phyloP scores from a whole-genome alignment of 2,797 vertebrate genomes.

The Malacoctenus gilli region DNA sequence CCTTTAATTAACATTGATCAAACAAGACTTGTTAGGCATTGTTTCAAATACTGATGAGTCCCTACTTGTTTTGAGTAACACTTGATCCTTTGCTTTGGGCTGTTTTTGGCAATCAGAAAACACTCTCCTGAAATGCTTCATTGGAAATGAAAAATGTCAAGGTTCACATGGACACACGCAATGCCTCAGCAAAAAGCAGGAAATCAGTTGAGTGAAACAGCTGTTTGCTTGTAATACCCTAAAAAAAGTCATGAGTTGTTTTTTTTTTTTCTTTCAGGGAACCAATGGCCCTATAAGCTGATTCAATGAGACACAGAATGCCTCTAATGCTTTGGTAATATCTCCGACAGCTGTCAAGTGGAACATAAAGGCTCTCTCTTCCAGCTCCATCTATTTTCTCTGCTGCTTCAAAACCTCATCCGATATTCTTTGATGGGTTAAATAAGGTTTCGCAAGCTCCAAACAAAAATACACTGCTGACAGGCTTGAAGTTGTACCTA shows the following conservation, averaged over 20 bases:
- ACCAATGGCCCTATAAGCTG: conserved; percentile 48
- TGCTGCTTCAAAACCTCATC: conserved; percentile 15
- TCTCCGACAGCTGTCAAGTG: conserved; percentile 61
- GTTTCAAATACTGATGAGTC: conserved; percentile 12
- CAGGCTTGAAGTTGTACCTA: conserved; percentile 33
- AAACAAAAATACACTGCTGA: conserved; percentile 46
- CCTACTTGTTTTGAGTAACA: conserved; percentile 37
- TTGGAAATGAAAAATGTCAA: conserved; percentile 29
- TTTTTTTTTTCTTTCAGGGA: conserved; percentile 49
- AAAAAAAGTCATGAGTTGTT: conserved; percentile 11
- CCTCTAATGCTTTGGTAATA: conserved; percentile 46
- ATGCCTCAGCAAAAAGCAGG: conserved; percentile 30
- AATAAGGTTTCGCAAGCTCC: conserved; percentile 26
- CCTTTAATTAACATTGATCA: conserved; percentile 32
- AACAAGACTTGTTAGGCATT: conserved; percentile 5
- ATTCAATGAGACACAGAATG: conserved; percentile 47
- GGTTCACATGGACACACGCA: conserved; percentile 38
- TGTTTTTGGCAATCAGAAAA: conserved; percentile 38
- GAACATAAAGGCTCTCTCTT: conserved; percentile 37
- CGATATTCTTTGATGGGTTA: conserved; percentile 44
- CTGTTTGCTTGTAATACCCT: conserved; percentile 48
- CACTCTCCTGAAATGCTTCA: conserved; percentile 41
- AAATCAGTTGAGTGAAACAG: conserved; percentile 51
- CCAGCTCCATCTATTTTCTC: conserved; percentile 35
- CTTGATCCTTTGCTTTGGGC: conserved; percentile 21